A percentile compares a stretch with the other conserved stretches of the same genome.
phyloP scores from a whole-genome alignment of 2,113 vertebrate genomes.

The Hystrix cristata region DNA sequence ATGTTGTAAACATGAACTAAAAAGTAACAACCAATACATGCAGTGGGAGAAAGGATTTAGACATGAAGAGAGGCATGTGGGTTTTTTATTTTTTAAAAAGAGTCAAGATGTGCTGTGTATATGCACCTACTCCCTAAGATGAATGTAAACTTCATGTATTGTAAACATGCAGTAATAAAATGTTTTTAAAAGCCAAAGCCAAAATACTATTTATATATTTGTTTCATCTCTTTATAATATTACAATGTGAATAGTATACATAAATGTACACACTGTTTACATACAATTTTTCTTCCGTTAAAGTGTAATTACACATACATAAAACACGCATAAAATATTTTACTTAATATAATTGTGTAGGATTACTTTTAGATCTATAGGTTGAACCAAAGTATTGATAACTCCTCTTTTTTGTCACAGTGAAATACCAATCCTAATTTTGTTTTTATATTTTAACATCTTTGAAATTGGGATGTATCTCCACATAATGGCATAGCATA shows the following conservation, averaged over 20 bases:
- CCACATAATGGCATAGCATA: background rate
- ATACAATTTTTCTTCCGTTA: background rate
- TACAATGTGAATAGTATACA: background rate
- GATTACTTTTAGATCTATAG: conserved; percentile 5
- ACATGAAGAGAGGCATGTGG: no score
- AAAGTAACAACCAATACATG: no score
- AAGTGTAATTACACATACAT: background rate
- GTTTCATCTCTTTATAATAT: background rate
- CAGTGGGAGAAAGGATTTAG: no score
- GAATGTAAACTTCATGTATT: background rate
- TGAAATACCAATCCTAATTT: background rate
- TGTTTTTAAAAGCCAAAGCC: background rate
- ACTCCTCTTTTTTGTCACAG: background rate
- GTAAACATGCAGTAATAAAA: background rate
- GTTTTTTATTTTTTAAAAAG: no score
- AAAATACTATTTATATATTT: background rate
- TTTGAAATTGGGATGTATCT: background rate
- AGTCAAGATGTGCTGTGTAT: background rate
- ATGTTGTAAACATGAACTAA: no score
- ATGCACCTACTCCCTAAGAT: background rate
- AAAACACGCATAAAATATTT: background rate
- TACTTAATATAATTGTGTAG: background rate
- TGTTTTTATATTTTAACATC: conserved; percentile 13
- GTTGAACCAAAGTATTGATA: background rate
- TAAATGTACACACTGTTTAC: background rate